A percentile compares a stretch with the other conserved stretches of the same genome.
phyloP scores from a whole-genome alignment of 2,888 invertebrate genomes.

The Catocala sponsa region DNA sequence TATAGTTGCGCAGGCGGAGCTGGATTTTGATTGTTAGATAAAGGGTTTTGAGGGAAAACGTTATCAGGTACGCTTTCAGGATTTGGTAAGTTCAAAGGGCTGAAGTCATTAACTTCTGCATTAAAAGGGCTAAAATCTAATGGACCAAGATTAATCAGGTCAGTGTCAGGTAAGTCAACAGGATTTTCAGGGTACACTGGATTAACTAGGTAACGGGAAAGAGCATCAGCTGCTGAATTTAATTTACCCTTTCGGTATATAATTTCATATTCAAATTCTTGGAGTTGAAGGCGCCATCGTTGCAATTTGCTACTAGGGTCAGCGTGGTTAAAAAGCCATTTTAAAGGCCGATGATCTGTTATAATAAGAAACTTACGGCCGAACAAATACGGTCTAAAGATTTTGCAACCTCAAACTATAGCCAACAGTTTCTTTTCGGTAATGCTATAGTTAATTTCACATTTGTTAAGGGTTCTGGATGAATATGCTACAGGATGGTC shows the following conservation, averaged over 20 bases:
- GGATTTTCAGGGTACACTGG: conserved; percentile 2
- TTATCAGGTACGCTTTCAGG: too few relatives aligned
- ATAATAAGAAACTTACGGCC: background rate
- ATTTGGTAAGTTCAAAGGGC: too few relatives aligned
- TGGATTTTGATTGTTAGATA: too few relatives aligned
- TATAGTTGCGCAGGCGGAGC: too few relatives aligned
- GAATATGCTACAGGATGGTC: too few relatives aligned
- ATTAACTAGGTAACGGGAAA: conserved; percentile 7
- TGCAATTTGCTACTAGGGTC: conserved; percentile 2
- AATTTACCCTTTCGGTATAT: conserved; percentile 8
- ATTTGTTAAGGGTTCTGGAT: too few relatives aligned
- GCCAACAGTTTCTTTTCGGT: conserved; percentile 1
- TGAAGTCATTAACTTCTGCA: too few relatives aligned
- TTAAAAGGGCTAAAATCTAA: too few relatives aligned
- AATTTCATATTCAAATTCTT: conserved; percentile 4
- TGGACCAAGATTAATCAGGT: too few relatives aligned
- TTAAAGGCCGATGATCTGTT: background rate
- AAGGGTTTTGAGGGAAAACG: too few relatives aligned
- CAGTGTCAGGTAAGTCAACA: too few relatives aligned
- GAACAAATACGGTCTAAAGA: too few relatives aligned
- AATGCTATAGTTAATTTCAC: background rate
- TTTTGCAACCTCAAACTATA: background rate
- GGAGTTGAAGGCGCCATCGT: background rate
- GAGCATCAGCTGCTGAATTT: conserved; percentile 8
- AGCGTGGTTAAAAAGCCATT: background rate